These are phyloP conservation scores for Lonchura striata DNA, from an alignment of 2,113 vertebrate genomes.

Conservation along the genomic window DNA sequence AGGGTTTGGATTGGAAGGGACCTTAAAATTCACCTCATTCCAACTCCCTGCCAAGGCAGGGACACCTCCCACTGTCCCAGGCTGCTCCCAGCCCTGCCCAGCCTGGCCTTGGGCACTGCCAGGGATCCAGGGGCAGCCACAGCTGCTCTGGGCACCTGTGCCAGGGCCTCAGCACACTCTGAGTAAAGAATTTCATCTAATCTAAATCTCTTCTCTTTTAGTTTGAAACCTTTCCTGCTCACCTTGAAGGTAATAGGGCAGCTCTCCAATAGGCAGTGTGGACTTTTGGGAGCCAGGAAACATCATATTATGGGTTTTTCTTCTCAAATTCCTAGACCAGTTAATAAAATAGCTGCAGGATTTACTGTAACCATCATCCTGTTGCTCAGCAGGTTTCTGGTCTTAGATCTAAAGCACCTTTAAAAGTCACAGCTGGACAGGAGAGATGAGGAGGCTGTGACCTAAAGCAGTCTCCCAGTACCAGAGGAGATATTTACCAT, in stretches of 20 bases:
- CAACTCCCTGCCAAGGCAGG: neutral
- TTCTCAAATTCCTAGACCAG: neutral
- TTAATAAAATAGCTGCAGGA: neutral
- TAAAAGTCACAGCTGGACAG: neutral
- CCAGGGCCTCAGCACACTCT: neutral
- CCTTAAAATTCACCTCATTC: neutral
- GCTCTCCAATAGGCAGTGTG: neutral
- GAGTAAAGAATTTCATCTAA: neutral
- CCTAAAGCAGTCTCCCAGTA: neutral
- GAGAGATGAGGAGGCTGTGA: neutral
- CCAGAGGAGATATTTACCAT: neutral
- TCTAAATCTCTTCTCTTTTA: neutral
- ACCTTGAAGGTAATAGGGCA: neutral
- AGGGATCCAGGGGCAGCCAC: neutral
- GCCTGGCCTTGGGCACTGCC: rapidly evolving
- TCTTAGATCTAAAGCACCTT: neutral
- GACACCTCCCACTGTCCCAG: neutral
- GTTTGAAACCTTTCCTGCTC: neutral
- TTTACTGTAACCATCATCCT: neutral
- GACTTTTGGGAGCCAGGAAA: neutral
- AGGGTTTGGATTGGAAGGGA: neutral
- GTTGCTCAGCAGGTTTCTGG: neutral
- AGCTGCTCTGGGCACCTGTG: neutral
- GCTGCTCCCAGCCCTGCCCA: rapidly evolving
- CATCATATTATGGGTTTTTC: rapidly evolving